Conservation (phyloP, 2,797 vertebrate genomes). For the Atherinosoma microstoma region DNA sequence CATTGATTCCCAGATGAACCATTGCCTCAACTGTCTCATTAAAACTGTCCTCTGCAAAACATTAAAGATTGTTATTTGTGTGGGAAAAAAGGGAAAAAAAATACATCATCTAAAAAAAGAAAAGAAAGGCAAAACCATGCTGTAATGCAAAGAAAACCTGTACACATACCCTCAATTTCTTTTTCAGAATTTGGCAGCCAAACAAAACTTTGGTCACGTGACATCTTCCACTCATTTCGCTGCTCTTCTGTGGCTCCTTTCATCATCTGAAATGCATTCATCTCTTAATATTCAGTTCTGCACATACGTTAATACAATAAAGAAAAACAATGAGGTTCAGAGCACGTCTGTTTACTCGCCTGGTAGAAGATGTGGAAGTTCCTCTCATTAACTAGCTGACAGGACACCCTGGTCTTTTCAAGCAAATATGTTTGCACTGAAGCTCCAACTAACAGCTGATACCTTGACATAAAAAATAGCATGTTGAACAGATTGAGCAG, state of each 20-base stretch:
- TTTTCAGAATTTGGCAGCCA: constrained; percentile 93
- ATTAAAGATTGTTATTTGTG: constrained; percentile 1
- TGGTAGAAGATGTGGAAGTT: constrained; percentile 99
- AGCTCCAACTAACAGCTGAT: constrained; percentile 91
- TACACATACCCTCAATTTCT: constrained; percentile 86
- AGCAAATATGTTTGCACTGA: constrained; percentile 95
- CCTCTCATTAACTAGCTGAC: constrained; percentile 89
- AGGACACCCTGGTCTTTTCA: constrained; percentile 94
- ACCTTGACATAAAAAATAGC: constrained; percentile 72
- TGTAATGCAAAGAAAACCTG: not conserved
- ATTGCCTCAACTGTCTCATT: constrained; percentile 91
- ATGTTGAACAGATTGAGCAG: not conserved
- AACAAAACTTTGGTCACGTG: constrained; percentile 78
- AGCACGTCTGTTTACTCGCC: constrained; percentile 70
- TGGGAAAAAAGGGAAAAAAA: not conserved
- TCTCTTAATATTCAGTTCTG: not conserved
- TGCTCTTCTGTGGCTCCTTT: constrained; percentile 90
- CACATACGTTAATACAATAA: not conserved
- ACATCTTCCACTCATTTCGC: constrained; percentile 90
- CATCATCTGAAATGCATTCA: constrained; percentile 85
- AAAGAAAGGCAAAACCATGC: not conserved
- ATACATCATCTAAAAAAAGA: accelerated
- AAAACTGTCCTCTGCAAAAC: constrained; percentile 91
- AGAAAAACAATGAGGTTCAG: not conserved
- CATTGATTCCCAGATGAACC: constrained; percentile 89